A percentile compares a stretch with the other conserved stretches of the same genome.
phyloP scores from a whole-genome alignment of 2,113 vertebrate genomes.

The Micronycteris hirsuta region DNA sequence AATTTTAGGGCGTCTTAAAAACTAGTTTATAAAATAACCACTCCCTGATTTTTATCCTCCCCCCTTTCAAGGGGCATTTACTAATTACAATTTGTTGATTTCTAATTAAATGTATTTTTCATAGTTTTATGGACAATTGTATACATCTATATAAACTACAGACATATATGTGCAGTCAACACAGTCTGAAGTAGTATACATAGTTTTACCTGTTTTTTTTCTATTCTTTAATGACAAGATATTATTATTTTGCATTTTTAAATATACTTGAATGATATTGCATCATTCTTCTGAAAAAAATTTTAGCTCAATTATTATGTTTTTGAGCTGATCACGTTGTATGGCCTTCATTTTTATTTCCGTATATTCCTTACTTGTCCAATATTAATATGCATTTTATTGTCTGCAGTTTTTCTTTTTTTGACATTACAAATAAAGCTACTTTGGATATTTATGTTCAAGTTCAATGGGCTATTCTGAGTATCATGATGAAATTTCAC shows the following conservation, averaged over 20 bases:
- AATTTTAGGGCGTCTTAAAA: neutral
- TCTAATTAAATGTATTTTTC: neutral
- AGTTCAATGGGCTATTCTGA: neutral
- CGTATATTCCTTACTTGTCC: neutral
- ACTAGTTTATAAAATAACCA: neutral
- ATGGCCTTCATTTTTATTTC: neutral
- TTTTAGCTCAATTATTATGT: neutral
- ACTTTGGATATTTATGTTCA: neutral
- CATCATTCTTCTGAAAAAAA: neutral
- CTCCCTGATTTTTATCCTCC: neutral
- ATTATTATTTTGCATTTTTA: neutral
- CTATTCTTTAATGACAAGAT: neutral
- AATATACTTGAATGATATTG: neutral
- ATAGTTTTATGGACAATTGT: neutral
- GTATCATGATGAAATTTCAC: neutral
- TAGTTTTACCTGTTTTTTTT: neutral
- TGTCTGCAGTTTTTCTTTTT: neutral
- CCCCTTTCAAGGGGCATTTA: neutral
- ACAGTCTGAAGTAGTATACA: neutral
- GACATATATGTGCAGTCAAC: neutral
- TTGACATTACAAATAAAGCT: neutral
- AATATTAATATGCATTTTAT: neutral
- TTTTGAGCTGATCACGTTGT: neutral
- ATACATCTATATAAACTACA: neutral
- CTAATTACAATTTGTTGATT: neutral